phyloP scores from a whole-genome alignment of 2,797 vertebrate species.

The Pipistrellus nathusii region DNA sequence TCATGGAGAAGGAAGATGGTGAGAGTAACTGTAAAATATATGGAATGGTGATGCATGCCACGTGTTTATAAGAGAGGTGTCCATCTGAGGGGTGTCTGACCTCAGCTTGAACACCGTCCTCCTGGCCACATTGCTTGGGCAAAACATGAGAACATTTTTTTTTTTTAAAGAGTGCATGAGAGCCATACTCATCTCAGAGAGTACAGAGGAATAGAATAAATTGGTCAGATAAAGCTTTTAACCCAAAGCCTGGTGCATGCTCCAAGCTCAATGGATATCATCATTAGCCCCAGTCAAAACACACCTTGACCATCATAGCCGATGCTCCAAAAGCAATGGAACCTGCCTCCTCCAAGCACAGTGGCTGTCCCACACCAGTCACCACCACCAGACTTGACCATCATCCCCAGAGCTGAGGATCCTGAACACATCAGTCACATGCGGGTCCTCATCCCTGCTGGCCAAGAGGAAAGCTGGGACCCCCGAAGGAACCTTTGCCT shows the following conservation, averaged over 20 bases:
- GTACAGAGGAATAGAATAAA: neutral
- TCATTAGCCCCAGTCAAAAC: neutral
- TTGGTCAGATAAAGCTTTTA: neutral
- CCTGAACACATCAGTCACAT: neutral
- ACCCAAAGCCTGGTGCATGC: neutral
- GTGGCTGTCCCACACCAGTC: too few relatives aligned
- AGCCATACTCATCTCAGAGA: neutral
- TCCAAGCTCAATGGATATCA: neutral
- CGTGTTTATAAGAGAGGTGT: accelerated
- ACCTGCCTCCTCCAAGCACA: neutral
- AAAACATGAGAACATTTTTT: too few relatives aligned
- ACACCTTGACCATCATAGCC: accelerated
- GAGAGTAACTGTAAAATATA: neutral
- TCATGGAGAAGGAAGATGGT: neutral
- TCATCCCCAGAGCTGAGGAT: neutral
- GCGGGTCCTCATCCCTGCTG: neutral
- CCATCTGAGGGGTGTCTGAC: neutral
- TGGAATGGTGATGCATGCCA: neutral
- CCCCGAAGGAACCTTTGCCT: neutral
- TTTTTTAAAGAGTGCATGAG: too few relatives aligned
- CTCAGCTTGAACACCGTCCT: neutral
- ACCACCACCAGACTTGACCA: too few relatives aligned
- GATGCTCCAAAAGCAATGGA: neutral
- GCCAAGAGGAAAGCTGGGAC: neutral
- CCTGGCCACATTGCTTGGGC: accelerated